phyloP scores from a whole-genome alignment of 1,140 invertebrate genomes.

The Acyrthosiphon pisum region DNA sequence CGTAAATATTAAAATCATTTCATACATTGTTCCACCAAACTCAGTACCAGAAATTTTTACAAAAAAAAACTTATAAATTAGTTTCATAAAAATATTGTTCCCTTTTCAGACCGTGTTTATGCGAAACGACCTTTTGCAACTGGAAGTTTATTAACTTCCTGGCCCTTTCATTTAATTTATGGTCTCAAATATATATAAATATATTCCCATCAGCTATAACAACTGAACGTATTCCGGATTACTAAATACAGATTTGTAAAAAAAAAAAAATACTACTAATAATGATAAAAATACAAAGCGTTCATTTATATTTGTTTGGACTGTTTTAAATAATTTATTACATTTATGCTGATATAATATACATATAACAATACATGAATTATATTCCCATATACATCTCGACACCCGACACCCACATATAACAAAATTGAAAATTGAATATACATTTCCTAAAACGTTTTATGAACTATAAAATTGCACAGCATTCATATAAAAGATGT shows the following conservation, averaged over 20 bases:
- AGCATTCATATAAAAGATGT: neutral
- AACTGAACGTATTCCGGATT: slow-evolving; percentile 49
- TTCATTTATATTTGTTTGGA: slow-evolving; percentile 29
- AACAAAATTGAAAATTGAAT: neutral
- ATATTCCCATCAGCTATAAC: slow-evolving; percentile 23
- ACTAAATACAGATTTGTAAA: slow-evolving; percentile 50
- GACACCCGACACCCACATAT: neutral
- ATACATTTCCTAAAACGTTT: neutral
- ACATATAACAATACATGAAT: neutral
- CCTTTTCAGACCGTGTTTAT: slow-evolving; percentile 52
- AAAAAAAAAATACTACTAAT: slow-evolving; percentile 31
- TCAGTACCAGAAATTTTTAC: slow-evolving; percentile 11
- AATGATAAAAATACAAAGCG: slow-evolving; percentile 47
- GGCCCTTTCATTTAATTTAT: slow-evolving; percentile 54
- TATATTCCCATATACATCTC: neutral
- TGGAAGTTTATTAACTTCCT: slow-evolving; percentile 56
- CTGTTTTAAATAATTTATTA: slow-evolving; percentile 25
- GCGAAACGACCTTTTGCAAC: slow-evolving; percentile 53
- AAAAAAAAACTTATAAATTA: slow-evolving; percentile 55
- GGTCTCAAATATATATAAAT: slow-evolving; percentile 42
- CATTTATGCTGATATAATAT: neutral
- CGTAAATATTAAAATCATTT: slow-evolving; percentile 46
- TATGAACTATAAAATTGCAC: neutral
- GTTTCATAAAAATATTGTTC: slow-evolving; percentile 55
- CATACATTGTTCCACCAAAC: slow-evolving; percentile 25